Percentiles rank a stretch among this genome's conserved stretches.
Evolutionary conservation across 2,888 invertebrate species (phyloP).

Genomic region (Ornithoptera alexandrae): DNA sequence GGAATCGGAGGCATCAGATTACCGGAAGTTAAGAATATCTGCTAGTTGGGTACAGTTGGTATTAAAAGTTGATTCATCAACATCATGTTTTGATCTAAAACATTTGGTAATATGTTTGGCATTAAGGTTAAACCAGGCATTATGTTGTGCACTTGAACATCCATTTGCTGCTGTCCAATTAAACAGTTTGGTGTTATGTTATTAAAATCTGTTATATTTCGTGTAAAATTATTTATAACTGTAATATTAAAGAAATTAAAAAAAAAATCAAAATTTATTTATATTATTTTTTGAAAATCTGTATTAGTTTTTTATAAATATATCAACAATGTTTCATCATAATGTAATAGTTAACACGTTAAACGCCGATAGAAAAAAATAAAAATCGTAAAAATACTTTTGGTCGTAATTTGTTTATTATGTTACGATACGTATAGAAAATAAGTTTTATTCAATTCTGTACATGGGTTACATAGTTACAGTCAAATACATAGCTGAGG

Average conservation of each 20-base stretch:
- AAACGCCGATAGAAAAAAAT: too few species aligned
- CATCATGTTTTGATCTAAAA: conserved; percentile 80
- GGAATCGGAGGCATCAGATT: conserved; percentile 92
- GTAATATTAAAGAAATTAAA: background rate
- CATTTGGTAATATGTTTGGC: conserved; percentile 61
- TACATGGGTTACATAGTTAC: too few species aligned
- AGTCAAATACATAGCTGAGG: too few species aligned
- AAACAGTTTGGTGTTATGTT: conserved; percentile 34
- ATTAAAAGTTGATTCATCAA: conserved; percentile 48
- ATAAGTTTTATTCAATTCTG: too few species aligned
- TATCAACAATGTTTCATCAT: too few species aligned
- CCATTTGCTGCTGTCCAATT: conserved; percentile 43
- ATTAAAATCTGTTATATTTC: conserved; percentile 38
- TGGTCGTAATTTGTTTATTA: too few species aligned
- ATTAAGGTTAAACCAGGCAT: conserved; percentile 41
- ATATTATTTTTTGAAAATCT: too few species aligned
- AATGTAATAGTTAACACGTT: too few species aligned
- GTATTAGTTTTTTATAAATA: too few species aligned
- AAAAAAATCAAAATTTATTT: too few species aligned
- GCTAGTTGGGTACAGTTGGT: conserved; percentile 42
- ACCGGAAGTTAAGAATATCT: conserved; percentile 83
- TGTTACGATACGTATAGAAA: too few species aligned
- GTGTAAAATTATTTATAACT: conserved; percentile 1
- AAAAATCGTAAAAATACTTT: too few species aligned
- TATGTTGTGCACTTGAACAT: conserved; percentile 42